A percentile compares a stretch with the other conserved stretches of the same genome.
These are phyloP conservation scores for Cyclura pinguis DNA, from an alignment of 2,797 vertebrate genomes.

Conservation along the genomic window DNA sequence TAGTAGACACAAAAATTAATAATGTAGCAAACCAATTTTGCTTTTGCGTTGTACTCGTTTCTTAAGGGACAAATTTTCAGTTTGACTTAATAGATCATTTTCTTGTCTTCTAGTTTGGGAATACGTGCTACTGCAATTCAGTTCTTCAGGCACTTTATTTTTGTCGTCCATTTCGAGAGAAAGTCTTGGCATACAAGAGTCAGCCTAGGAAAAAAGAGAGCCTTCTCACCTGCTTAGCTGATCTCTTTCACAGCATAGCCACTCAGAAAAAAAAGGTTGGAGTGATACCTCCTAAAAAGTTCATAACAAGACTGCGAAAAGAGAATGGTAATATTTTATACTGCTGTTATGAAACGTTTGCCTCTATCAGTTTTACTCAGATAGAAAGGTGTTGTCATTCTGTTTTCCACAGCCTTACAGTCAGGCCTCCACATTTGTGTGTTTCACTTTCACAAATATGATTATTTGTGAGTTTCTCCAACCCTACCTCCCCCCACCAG, in stretches of 20 bases:
- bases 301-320: constrained; percentile 85
- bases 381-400: neutral
- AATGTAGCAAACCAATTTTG: constrained; percentile 2
- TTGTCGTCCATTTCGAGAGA: constrained; percentile 87
- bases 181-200: constrained; percentile 86
- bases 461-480: no score
- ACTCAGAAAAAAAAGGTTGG: constrained; percentile 88
- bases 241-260: constrained; percentile 87
- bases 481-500: no score
- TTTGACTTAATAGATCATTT: constrained; percentile 60
- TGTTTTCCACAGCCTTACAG: no score
- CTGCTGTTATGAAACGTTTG: neutral
- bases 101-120: constrained; percentile 82
- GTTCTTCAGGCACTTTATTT: constrained; percentile 90
- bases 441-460: no score
- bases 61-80: neutral
- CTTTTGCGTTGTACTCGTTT: neutral
- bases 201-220: constrained; percentile 86
- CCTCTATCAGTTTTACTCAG: neutral
- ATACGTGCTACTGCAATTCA: constrained; percentile 89
- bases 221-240: constrained; percentile 85
- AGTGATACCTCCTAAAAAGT: constrained; percentile 88
- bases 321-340: constrained; percentile 82
- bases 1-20: neutral
- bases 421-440: no score